A percentile compares a stretch with the other conserved stretches of the same genome.
Conservation (phyloP, 2,113 vertebrate species). For the Oncorhynchus mykiss region DNA sequence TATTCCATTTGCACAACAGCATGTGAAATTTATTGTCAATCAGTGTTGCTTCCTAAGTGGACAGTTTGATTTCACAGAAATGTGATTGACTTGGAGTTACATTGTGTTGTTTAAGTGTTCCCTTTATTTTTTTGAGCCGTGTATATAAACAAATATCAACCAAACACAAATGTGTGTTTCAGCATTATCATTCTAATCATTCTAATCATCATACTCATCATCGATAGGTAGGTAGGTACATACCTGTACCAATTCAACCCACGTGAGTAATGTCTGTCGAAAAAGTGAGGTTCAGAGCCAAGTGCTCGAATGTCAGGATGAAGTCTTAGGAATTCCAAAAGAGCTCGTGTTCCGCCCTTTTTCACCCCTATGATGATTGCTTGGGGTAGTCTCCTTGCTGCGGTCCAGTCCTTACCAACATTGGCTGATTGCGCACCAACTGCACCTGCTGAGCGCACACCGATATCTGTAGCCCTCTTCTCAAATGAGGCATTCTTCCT, state of each 20-base stretch:
- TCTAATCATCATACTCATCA: too few relatives aligned
- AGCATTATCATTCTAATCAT: too few relatives aligned
- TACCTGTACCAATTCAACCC: conserved; percentile 80
- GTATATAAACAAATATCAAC: neutral
- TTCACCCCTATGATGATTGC: conserved; percentile 85
- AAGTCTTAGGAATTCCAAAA: conserved; percentile 85
- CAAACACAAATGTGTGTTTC: too few relatives aligned
- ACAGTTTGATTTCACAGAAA: too few relatives aligned
- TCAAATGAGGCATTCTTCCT: neutral
- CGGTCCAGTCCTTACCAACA: conserved; percentile 4
- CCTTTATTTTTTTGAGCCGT: too few relatives aligned
- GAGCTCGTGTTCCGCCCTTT: conserved; percentile 83
- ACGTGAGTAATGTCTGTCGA: conserved; percentile 84
- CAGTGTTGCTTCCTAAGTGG: too few relatives aligned
- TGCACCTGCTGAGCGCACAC: neutral
- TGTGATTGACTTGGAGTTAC: too few relatives aligned
- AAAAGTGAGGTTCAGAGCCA: conserved; percentile 85
- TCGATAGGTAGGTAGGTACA: neutral
- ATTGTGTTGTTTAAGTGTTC: too few relatives aligned
- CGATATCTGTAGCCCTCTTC: neutral
- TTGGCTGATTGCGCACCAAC: too few relatives aligned
- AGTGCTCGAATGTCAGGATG: conserved; percentile 84
- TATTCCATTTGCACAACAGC: too few relatives aligned
- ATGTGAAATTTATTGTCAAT: too few relatives aligned
- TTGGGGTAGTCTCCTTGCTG: conserved; percentile 77